phyloP scores from a whole-genome alignment of 2,888 invertebrate genomes.

The Hartigia nigra region DNA sequence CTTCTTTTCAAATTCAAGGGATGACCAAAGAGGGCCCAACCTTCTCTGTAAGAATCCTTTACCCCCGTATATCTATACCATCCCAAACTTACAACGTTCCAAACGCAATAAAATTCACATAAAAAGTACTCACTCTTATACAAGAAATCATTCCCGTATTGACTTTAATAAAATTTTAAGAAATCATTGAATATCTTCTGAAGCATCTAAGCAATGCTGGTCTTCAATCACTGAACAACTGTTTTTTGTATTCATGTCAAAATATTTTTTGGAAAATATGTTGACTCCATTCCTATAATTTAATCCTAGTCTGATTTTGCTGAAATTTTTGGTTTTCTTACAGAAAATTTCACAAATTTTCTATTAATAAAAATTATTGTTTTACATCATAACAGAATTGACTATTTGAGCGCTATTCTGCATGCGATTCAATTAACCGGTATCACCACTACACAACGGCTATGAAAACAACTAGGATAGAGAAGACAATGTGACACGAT shows the following conservation, averaged over 20 bases:
- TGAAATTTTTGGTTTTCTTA: neutral
- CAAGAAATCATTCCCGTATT: neutral
- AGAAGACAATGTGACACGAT: slow-evolving; percentile 61
- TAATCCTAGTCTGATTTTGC: neutral
- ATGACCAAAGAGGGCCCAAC: neutral
- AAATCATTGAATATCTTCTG: neutral
- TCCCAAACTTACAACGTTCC: neutral
- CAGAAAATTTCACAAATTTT: neutral
- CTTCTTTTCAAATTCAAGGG: slow-evolving; percentile 9
- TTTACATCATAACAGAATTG: neutral
- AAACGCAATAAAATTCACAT: too few relatives aligned
- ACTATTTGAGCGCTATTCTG: neutral
- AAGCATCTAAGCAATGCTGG: neutral
- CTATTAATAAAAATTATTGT: neutral
- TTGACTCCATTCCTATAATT: neutral
- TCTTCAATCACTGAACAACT: neutral
- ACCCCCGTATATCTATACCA: neutral
- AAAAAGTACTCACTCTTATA: too few relatives aligned
- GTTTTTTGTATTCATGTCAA: neutral
- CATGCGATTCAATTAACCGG: neutral
- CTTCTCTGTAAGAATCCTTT: neutral
- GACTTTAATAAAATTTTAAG: neutral
- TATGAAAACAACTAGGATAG: neutral
- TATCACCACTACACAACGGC: neutral
- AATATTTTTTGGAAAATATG: neutral